A percentile compares a stretch with the other conserved stretches of the same genome.
phyloP scores from a whole-genome alignment of 2,888 invertebrate genomes.

The Torymus texanus region DNA sequence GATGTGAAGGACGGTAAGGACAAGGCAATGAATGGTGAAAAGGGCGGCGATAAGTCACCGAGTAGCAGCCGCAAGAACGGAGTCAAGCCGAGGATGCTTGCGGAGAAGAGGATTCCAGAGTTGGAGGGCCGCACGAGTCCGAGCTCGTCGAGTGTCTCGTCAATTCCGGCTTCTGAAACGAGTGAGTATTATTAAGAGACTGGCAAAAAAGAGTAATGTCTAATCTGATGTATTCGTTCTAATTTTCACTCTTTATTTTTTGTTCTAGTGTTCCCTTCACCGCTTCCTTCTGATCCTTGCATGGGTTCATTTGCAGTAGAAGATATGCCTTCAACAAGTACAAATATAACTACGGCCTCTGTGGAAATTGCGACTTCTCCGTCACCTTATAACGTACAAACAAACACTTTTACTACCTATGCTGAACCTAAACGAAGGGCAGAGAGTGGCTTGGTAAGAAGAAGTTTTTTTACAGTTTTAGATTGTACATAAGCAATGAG shows the following conservation, averaged over 20 bases:
- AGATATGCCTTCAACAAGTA: constrained; percentile 10
- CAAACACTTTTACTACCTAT: constrained; percentile 9
- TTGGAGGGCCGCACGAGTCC: constrained; percentile 49
- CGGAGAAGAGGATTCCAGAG: constrained; percentile 54
- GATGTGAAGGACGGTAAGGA: constrained; percentile 20
- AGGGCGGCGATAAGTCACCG: neutral
- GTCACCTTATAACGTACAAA: constrained; percentile 24
- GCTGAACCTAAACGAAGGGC: neutral
- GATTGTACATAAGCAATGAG: too few species aligned
- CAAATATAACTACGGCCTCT: constrained; percentile 6
- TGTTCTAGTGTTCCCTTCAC: too few species aligned
- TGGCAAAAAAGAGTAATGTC: too few species aligned
- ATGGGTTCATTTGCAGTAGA: too few species aligned
- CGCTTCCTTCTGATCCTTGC: too few species aligned
- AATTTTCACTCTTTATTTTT: too few species aligned
- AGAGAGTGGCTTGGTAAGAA: constrained; percentile 19
- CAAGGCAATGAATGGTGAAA: neutral
- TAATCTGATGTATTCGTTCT: too few species aligned
- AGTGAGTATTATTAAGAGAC: neutral
- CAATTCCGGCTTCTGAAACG: constrained; percentile 32
- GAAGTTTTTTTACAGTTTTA: too few species aligned
- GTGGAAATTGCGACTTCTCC: neutral
- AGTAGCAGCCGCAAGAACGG: neutral
- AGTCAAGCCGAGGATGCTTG: neutral
- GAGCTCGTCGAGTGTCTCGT: neutral